A percentile compares a stretch with the other conserved stretches of the same genome.
phyloP scores from a whole-genome alignment of 2,797 vertebrate species.

The Lemur catta region DNA sequence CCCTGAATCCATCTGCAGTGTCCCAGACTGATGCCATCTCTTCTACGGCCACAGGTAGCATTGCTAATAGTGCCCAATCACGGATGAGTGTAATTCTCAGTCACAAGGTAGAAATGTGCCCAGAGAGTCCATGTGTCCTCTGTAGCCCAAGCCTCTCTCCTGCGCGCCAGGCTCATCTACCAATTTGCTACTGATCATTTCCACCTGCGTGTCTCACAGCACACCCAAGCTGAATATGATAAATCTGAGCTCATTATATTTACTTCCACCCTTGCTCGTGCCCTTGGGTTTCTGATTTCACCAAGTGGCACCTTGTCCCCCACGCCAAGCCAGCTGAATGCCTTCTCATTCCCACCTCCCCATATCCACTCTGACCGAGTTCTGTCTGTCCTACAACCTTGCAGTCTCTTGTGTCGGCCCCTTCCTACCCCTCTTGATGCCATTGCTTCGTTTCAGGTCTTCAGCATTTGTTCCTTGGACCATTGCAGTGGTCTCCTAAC shows the following conservation, averaged over 20 bases:
- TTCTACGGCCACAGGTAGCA: not conserved
- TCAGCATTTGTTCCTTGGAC: not conserved
- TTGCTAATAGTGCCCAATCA: not conserved
- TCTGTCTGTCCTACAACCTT: not conserved
- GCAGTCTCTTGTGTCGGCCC: not conserved
- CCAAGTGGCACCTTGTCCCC: not conserved
- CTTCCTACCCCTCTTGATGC: not conserved
- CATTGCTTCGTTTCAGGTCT: not conserved
- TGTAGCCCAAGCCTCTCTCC: not conserved
- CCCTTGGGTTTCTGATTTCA: not conserved
- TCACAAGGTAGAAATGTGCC: not conserved
- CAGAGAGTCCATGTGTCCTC: not conserved
- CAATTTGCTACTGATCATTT: rapidly evolving
- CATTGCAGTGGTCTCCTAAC: not conserved
- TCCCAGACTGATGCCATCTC: not conserved
- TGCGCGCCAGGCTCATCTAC: not conserved
- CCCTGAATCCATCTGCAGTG: not conserved
- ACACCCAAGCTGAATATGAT: rapidly evolving
- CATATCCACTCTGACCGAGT: not conserved
- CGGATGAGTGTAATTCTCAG: not conserved
- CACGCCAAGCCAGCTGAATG: not conserved
- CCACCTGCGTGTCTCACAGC: not conserved
- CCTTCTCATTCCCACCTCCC: not conserved
- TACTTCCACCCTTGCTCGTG: not conserved
- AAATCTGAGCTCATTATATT: not conserved